Base-by-base conservation (phyloP, 2,888 invertebrate species). In the Athalia cordata region DNA sequence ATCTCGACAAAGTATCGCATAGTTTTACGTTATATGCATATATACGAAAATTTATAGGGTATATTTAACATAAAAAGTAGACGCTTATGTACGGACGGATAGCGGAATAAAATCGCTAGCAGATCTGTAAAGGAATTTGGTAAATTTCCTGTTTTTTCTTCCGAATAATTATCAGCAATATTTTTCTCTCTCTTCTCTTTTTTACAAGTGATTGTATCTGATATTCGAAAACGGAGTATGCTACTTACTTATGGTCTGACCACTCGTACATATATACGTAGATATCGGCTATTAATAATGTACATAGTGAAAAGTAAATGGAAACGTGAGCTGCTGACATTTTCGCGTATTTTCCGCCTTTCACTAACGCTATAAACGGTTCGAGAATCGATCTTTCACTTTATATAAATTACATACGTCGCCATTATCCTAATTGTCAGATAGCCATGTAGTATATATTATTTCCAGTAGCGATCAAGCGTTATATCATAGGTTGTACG, bases 311-410 rank as follows among this genome's bases (percentile, higher is more conserved):
- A 29, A 29, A 29, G 29, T 29, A 47, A n/a, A 80, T 50, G 13
- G 72, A 72, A 80, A 64, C 52, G 75, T 81, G 29, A 81, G 57
- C 55, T 6, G 55, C 57, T 86, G 83, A 79, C 82, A 84, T 85
- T 86, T 85, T 85, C 83, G 78, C 79, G 77, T 45, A 80, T 75
- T 66, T 67, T 77, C 72, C 59, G 82, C 83, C 86, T 85, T 85
- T 85, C 85, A 85, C 83, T 81, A 78, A 67, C n/a, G 29, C 66
- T 77, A 67, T 80, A 66, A 13, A 72, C 59, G 59, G 57, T n/a
- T 55, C 43, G 43, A 13, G 13, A 67, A 29, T 43, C 29, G 29
- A 29, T 29, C 29, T 29, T 29, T 29, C 29, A 29, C 43, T 68
- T 64, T 59, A 4, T 59, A 59, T 59, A 59, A 59, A 13, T 11